phyloP scores from a whole-genome alignment of 2,797 vertebrate genomes.

The Huso huso region DNA sequence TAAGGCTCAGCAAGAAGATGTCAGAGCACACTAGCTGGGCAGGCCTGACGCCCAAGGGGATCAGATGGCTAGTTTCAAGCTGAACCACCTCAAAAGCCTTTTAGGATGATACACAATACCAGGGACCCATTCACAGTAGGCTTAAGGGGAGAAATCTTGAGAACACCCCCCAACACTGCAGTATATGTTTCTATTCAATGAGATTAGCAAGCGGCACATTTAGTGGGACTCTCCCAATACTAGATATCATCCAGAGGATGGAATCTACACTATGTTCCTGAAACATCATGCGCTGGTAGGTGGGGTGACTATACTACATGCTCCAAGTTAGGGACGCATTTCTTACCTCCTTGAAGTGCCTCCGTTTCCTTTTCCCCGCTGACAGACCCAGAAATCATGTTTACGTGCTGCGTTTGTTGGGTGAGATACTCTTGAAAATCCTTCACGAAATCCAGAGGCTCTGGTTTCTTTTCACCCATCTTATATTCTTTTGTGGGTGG shows the following conservation, averaged over 20 bases:
- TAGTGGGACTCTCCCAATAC: not conserved
- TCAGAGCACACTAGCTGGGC: too few species aligned
- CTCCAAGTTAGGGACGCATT: too few species aligned
- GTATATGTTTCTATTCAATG: not conserved
- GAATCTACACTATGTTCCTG: not conserved
- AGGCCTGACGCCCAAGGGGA: too few species aligned
- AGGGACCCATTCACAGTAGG: slow-evolving; percentile 1
- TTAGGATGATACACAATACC: too few species aligned
- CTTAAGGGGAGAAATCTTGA: not conserved
- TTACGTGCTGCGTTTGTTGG: slow-evolving; percentile 97
- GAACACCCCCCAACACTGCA: not conserved
- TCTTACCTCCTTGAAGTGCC: slow-evolving; percentile 80
- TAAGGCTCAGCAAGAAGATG: not conserved
- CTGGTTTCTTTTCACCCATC: slow-evolving; percentile 97
- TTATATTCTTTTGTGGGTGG: slow-evolving; percentile 20
- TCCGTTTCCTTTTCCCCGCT: slow-evolving; percentile 89
- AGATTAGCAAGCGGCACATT: not conserved
- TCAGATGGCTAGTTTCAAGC: too few species aligned
- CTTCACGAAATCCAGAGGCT: slow-evolving; percentile 95
- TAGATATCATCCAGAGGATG: not conserved
- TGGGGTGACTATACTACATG: too few species aligned
- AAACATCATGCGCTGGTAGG: too few species aligned
- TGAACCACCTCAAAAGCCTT: too few species aligned
- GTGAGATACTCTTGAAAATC: slow-evolving; percentile 98
- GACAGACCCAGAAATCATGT: slow-evolving; percentile 98